Conservation (phyloP, 2,888 invertebrate species). For the Acanthopleura granulata region DNA sequence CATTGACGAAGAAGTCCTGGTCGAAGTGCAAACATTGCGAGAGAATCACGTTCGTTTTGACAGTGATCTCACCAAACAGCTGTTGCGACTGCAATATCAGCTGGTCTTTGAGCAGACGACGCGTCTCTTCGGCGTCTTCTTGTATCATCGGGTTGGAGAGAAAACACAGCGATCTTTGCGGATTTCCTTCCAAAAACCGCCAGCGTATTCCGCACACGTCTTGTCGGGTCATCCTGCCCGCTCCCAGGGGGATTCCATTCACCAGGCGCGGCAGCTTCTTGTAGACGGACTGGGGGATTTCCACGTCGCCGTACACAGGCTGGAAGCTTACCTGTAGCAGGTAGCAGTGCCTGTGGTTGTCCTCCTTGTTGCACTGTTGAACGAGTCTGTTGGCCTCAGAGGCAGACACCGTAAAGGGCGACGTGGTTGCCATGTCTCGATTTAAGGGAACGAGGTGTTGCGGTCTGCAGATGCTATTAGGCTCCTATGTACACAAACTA, state of each 20-base stretch:
- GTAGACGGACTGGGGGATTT: slow-evolving; percentile 53
- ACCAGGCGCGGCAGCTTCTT: slow-evolving; percentile 60
- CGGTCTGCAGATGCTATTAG: too few species aligned
- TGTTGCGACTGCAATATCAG: slow-evolving; percentile 53
- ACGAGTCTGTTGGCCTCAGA: slow-evolving; percentile 51
- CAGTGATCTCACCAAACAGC: slow-evolving; percentile 62
- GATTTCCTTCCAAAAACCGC: slow-evolving; percentile 60
- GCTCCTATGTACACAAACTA: too few species aligned
- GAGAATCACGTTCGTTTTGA: slow-evolving; percentile 55
- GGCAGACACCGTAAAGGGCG: slow-evolving; percentile 54
- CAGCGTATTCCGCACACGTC: slow-evolving; percentile 54
- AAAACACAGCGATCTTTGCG: slow-evolving; percentile 49
- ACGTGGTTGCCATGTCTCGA: slow-evolving; percentile 39
- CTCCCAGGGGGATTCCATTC: slow-evolving; percentile 63
- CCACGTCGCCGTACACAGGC: slow-evolving; percentile 47
- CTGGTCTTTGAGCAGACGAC: slow-evolving; percentile 47
- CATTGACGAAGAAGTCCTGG: slow-evolving; percentile 60
- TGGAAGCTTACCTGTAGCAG: slow-evolving; percentile 55
- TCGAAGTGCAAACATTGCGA: slow-evolving; percentile 58
- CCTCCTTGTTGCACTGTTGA: slow-evolving; percentile 32
- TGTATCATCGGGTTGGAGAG: slow-evolving; percentile 55
- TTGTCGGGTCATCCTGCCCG: slow-evolving; percentile 55
- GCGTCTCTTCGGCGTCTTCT: slow-evolving; percentile 59
- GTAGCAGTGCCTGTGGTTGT: slow-evolving; percentile 53
- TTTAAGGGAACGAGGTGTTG: too few species aligned